phyloP scores from a whole-genome alignment of 2,113 vertebrate genomes.

The Phrynosoma platyrhinos region DNA sequence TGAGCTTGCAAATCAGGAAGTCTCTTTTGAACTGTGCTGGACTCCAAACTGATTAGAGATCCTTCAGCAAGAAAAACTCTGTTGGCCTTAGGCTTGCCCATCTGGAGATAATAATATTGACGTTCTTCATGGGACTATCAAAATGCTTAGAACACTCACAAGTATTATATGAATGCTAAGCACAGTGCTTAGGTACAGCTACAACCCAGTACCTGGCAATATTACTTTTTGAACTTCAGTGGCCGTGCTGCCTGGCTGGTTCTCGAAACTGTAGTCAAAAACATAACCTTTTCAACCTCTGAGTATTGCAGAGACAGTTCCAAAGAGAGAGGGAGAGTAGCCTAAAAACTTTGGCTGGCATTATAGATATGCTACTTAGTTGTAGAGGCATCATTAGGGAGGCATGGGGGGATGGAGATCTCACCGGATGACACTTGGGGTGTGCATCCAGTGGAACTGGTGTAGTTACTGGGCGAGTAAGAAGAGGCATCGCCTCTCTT shows the following conservation, averaged over 20 bases:
- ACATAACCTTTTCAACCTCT: too few relatives aligned
- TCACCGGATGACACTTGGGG: too few relatives aligned
- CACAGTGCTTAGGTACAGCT: not conserved
- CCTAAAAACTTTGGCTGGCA: not conserved
- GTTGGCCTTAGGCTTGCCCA: not conserved
- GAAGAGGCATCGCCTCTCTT: too few relatives aligned
- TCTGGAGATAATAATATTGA: not conserved
- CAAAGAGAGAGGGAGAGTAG: not conserved
- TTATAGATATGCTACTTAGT: too few relatives aligned
- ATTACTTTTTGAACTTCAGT: too few relatives aligned
- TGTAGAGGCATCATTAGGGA: too few relatives aligned
- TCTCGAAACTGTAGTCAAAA: too few relatives aligned
- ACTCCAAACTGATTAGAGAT: not conserved
- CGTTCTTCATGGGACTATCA: not conserved
- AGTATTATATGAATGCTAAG: not conserved
- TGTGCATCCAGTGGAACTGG: too few relatives aligned
- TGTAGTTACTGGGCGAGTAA: too few relatives aligned
- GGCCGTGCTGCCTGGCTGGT: too few relatives aligned
- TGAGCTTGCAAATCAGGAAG: not conserved
- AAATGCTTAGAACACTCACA: not conserved
- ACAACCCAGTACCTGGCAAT: too few relatives aligned
- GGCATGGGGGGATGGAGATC: too few relatives aligned
- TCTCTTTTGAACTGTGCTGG: not conserved
- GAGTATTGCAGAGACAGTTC: not conserved
- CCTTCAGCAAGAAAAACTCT: not conserved